These are phyloP conservation scores for Ericerus pela DNA, from an alignment of 1,140 invertebrate genomes.

Conservation along the genomic window DNA sequence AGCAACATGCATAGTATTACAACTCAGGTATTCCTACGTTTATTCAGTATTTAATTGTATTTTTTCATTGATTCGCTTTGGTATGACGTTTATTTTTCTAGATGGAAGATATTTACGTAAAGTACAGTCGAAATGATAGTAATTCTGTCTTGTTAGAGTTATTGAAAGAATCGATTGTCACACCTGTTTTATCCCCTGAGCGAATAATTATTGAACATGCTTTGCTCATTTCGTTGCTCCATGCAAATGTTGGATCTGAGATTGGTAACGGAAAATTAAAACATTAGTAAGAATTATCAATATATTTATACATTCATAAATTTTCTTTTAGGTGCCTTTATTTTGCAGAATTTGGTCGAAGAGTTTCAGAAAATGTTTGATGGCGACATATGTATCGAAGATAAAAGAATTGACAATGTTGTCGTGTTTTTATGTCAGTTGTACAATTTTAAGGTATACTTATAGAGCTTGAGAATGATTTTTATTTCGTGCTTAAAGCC, in stretches of 20 bases:
- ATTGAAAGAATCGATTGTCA: slow-evolving; percentile 50
- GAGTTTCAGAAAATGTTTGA: slow-evolving; percentile 46
- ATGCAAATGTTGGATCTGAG: slow-evolving; percentile 81
- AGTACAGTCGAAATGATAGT: slow-evolving; percentile 64
- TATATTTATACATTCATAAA: slow-evolving; percentile 22
- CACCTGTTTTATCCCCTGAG: slow-evolving; percentile 49
- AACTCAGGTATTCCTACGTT: slow-evolving; percentile 36
- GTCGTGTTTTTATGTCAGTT: slow-evolving; percentile 62
- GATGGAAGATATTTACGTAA: slow-evolving; percentile 56
- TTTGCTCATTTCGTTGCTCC: slow-evolving; percentile 64
- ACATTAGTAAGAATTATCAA: not conserved
- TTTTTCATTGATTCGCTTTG: not conserved
- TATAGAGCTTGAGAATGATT: not conserved
- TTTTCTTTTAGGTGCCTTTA: slow-evolving; percentile 48
- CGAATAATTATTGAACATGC: slow-evolving; percentile 68
- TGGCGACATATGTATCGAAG: slow-evolving; percentile 39
- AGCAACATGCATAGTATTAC: slow-evolving; percentile 72
- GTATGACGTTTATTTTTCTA: slow-evolving; percentile 27
- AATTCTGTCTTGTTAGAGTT: slow-evolving; percentile 56
- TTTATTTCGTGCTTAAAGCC: not conserved
- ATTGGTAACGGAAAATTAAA: slow-evolving; percentile 44
- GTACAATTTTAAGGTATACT: slow-evolving; percentile 76
- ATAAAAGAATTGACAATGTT: slow-evolving; percentile 77
- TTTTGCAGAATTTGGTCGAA: slow-evolving; percentile 50
- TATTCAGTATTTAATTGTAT: not conserved